A percentile compares a stretch with the other conserved stretches of the same genome.
These are phyloP conservation scores for Pterobdella sp. DNA, from an alignment of 2,888 invertebrate genomes.

Conservation along the genomic window DNA sequence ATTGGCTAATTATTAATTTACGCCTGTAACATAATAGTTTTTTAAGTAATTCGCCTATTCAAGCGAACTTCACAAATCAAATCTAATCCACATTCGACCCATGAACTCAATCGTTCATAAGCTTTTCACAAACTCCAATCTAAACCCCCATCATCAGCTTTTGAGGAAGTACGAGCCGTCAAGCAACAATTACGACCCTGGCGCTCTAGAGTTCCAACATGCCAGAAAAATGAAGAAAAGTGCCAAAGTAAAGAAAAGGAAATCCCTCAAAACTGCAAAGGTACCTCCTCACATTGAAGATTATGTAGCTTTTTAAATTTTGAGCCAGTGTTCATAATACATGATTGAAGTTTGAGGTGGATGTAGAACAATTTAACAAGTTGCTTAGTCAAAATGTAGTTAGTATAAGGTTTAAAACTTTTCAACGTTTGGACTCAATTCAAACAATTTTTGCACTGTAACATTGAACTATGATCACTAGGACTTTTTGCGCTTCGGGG, in stretches of 20 bases:
- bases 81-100: too few relatives aligned
- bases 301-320: too few relatives aligned
- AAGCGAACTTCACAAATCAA: too few relatives aligned
- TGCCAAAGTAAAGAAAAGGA: slow-evolving; percentile 31
- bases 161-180: slow-evolving; percentile 26
- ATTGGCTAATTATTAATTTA: too few relatives aligned
- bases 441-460: too few relatives aligned
- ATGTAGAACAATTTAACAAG: not conserved
- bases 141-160: slow-evolving; percentile 5
- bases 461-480: slow-evolving; percentile 52
- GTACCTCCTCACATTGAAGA: too few relatives aligned
- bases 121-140: too few relatives aligned
- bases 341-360: not conserved
- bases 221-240: slow-evolving; percentile 27
- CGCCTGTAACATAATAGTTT: too few relatives aligned
- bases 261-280: slow-evolving; percentile 34
- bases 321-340: too few relatives aligned
- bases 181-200: slow-evolving; percentile 30
- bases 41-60: too few relatives aligned
- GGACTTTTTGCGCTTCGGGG: slow-evolving; percentile 59
- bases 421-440: not conserved
- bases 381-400: not conserved
- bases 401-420: not conserved
- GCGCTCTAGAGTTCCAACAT: slow-evolving; percentile 33
- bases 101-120: too few relatives aligned